Evolutionary conservation across 2,113 vertebrate genomes (phyloP).

Genomic region (Percina caprodes): DNA sequence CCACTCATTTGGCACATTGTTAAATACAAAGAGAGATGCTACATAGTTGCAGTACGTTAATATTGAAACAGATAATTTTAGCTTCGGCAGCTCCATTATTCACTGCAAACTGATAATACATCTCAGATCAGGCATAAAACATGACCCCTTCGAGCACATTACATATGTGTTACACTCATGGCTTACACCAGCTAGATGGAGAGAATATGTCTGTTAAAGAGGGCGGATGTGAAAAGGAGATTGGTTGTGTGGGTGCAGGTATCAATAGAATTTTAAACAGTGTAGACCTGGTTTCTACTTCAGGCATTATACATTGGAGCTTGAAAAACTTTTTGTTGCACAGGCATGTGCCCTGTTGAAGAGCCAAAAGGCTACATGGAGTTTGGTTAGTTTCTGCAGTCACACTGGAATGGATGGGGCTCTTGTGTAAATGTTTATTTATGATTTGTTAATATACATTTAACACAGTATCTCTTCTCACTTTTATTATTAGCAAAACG

Average conservation of each 20-base stretch:
- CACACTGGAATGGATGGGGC: not conserved
- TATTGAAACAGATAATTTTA: not conserved
- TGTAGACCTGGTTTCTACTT: not conserved
- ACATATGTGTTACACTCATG: not conserved
- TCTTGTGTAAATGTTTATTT: not conserved
- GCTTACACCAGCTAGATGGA: not conserved
- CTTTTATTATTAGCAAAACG: not conserved
- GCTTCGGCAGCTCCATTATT: not conserved
- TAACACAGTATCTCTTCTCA: not conserved
- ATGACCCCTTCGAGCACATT: no score
- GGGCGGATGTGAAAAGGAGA: not conserved
- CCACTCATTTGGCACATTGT: not conserved
- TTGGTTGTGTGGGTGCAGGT: not conserved
- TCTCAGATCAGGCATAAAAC: no score
- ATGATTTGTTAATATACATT: not conserved
- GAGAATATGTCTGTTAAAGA: not conserved
- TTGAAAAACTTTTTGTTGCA: not conserved
- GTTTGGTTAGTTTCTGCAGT: not conserved
- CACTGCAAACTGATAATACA: no score
- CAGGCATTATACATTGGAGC: not conserved
- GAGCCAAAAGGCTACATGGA: not conserved
- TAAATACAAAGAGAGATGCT: not conserved
- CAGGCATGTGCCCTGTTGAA: not conserved
- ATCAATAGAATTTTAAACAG: slow-evolving; percentile 16
- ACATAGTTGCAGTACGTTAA: not conserved